A percentile compares a stretch with the other conserved stretches of the same genome.
These are phyloP conservation scores for Lepidotrigona ventralis DNA, from an alignment of 1,140 invertebrate genomes.

Conservation along the genomic window DNA sequence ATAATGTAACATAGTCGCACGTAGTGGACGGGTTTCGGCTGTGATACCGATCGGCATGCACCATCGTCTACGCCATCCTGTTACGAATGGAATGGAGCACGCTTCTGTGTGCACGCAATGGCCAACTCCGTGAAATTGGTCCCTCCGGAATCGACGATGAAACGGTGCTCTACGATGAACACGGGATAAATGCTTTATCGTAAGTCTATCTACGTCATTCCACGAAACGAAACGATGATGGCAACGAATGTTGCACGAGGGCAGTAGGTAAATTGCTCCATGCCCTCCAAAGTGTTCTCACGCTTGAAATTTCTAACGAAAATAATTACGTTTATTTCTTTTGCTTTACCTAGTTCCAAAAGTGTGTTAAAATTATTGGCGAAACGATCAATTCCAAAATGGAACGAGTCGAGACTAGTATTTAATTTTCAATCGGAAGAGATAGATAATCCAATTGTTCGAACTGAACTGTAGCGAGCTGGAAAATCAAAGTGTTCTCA, in stretches of 20 bases:
- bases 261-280: not conserved
- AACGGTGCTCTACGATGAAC: slow-evolving; percentile 5
- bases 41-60: slow-evolving; percentile 33
- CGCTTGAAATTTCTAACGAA: no score
- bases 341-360: no score
- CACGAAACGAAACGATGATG: not conserved
- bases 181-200: not conserved
- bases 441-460: no score
- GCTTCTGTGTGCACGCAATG: not conserved
- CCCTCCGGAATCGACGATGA: slow-evolving; percentile 1
- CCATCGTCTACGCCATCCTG: not conserved
- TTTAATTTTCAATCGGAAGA: not conserved
- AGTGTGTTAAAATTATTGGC: no score
- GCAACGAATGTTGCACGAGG: not conserved
- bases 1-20: slow-evolving; percentile 17
- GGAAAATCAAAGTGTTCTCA: no score
- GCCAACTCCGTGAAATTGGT: not conserved
- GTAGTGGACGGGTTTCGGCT: slow-evolving; percentile 23
- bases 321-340: no score
- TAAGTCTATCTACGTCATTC: not conserved
- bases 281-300: not conserved
- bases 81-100: not conserved
- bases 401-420: no score
- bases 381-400: no score
- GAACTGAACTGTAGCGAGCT: no score